Evolutionary conservation across 2,113 vertebrate genomes (phyloP).

Genomic region (Aegypius monachus): DNA sequence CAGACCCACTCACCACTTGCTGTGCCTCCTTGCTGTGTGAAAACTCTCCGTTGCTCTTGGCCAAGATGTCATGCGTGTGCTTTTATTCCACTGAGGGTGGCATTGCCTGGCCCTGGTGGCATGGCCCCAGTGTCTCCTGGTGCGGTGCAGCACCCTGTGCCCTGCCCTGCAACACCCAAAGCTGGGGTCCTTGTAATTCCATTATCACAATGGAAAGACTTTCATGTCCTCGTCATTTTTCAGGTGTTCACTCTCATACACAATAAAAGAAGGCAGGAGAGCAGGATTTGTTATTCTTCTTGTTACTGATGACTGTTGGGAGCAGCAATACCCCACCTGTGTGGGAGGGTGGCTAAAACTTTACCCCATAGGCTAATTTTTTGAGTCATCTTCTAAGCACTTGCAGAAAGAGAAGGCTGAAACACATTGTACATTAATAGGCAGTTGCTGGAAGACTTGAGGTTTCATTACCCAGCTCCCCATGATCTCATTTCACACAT

Average conservation of each 20-base stretch:
- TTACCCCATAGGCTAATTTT: background rate
- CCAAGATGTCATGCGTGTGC: background rate
- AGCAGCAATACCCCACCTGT: background rate
- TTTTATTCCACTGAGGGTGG: background rate
- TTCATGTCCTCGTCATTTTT: background rate
- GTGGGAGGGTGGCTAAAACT: background rate
- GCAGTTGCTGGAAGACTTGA: background rate
- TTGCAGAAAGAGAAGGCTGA: background rate
- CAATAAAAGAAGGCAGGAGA: background rate
- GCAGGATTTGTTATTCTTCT: background rate
- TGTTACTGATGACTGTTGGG: background rate
- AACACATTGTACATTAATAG: background rate
- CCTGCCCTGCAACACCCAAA: background rate
- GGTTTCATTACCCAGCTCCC: background rate
- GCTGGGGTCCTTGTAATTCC: fast-evolving
- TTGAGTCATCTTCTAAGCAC: background rate
- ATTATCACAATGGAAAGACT: background rate
- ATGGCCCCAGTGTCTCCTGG: background rate
- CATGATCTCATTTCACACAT: background rate
- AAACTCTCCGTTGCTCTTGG: background rate
- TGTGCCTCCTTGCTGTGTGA: background rate
- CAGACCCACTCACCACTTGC: background rate
- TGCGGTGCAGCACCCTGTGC: background rate
- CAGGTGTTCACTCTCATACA: background rate
- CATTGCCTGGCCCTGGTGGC: background rate